Conservation (phyloP, 2,113 vertebrate species). For the Eretmochelys imbricata region DNA sequence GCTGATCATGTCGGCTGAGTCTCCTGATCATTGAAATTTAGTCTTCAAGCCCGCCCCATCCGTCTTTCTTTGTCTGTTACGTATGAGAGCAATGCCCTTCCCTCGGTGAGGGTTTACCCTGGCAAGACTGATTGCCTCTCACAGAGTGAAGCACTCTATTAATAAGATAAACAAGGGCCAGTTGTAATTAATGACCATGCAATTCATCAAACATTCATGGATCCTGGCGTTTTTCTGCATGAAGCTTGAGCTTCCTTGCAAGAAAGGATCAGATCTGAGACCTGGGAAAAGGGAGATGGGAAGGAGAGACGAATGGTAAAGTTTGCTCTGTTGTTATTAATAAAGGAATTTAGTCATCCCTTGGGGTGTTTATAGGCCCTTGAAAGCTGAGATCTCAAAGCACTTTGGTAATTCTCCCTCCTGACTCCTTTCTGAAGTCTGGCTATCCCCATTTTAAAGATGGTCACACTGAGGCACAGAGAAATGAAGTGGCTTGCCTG, state of each 20-base stretch:
- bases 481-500: neutral
- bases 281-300: neutral
- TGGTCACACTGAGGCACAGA: neutral
- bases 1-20: neutral
- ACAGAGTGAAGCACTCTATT: neutral
- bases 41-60: neutral
- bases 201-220: accelerated
- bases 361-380: neutral
- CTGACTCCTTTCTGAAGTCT: neutral
- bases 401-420: neutral
- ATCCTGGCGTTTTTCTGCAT: neutral
- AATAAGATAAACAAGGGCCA: neutral
- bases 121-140: neutral
- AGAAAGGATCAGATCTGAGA: neutral
- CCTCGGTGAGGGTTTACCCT: neutral
- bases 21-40: neutral
- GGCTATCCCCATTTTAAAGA: neutral
- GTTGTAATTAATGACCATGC: neutral
- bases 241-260: accelerated
- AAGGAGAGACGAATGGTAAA: neutral
- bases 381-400: neutral
- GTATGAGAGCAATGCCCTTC: neutral
- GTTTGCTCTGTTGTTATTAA: accelerated
- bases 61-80: neutral
- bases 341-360: neutral